These are phyloP conservation scores for Esox niger DNA, from an alignment of 2,113 vertebrate species.

Conservation along the genomic window DNA sequence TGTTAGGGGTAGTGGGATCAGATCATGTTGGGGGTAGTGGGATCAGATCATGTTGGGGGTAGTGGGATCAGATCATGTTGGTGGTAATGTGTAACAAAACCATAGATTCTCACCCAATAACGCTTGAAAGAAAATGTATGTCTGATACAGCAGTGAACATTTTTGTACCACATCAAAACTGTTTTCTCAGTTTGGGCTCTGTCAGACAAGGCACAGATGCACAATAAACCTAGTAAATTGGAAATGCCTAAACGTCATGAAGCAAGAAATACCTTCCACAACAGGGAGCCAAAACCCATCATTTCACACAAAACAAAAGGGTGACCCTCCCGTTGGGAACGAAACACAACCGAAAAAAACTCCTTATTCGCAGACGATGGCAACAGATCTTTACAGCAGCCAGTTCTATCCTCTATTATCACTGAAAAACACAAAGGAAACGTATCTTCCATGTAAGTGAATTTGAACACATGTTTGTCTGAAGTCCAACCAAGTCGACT, in stretches of 20 bases:
- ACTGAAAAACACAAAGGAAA: constrained; percentile 27
- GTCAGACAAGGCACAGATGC: too few relatives aligned
- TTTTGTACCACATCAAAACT: too few relatives aligned
- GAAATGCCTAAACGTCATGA: too few relatives aligned
- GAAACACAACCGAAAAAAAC: constrained; percentile 1
- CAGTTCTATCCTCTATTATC: constrained; percentile 31
- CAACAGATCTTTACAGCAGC: constrained; percentile 21
- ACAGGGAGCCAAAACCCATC: background rate
- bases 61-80: too few relatives aligned
- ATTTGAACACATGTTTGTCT: constrained; percentile 24
- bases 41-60: too few relatives aligned
- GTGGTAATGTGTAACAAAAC: background rate
- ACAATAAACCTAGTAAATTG: too few relatives aligned
- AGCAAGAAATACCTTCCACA: background rate
- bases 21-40: too few relatives aligned
- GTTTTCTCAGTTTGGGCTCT: too few relatives aligned
- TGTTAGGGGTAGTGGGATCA: background rate
- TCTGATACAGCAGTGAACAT: background rate
- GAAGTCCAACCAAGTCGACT: constrained; percentile 33
- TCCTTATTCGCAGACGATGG: background rate
- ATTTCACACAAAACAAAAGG: background rate
- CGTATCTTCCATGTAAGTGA: constrained; percentile 26
- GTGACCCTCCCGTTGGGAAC: background rate
- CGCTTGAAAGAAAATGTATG: background rate
- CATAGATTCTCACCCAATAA: background rate